Evolutionary conservation across 1,140 invertebrate genomes (phyloP).

Genomic region (Pteromalus puparum): DNA sequence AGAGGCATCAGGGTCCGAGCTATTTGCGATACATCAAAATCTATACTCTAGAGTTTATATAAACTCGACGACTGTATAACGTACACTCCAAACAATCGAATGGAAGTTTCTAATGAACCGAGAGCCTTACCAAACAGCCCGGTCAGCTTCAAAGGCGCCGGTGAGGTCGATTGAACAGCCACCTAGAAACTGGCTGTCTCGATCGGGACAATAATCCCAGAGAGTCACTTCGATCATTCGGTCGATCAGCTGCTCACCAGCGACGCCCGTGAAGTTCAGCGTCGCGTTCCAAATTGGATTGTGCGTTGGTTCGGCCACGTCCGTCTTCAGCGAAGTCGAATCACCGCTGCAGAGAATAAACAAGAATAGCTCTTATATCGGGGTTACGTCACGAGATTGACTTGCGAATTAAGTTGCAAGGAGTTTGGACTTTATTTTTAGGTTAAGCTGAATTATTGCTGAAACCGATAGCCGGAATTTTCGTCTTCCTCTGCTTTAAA

Average conservation of each 20-base stretch:
- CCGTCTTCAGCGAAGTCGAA: constrained; percentile 84
- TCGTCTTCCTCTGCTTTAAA: too few species aligned
- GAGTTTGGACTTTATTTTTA: too few species aligned
- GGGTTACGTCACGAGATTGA: too few species aligned
- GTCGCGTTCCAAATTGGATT: constrained; percentile 94
- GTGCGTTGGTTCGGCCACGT: constrained; percentile 87
- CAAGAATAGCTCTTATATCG: not conserved
- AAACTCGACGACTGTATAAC: too few species aligned
- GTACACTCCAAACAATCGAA: too few species aligned
- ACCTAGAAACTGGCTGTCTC: constrained; percentile 88
- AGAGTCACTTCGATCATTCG: constrained; percentile 89
- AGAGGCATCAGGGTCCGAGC: too few species aligned
- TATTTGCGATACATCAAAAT: too few species aligned
- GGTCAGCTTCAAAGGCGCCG: constrained; percentile 89
- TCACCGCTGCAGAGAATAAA: constrained; percentile 77
- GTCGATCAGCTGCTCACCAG: constrained; percentile 86
- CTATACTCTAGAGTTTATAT: too few species aligned
- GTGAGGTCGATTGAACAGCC: constrained; percentile 88
- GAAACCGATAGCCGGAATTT: too few species aligned
- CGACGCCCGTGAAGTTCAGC: constrained; percentile 86
- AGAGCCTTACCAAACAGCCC: constrained; percentile 82
- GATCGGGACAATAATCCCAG: constrained; percentile 89
- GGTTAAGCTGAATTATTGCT: too few species aligned
- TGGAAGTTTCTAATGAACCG: not conserved
- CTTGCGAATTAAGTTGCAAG: too few species aligned